Base-by-base conservation (phyloP, 2,888 invertebrate species). In the Agrochola lota region DNA sequence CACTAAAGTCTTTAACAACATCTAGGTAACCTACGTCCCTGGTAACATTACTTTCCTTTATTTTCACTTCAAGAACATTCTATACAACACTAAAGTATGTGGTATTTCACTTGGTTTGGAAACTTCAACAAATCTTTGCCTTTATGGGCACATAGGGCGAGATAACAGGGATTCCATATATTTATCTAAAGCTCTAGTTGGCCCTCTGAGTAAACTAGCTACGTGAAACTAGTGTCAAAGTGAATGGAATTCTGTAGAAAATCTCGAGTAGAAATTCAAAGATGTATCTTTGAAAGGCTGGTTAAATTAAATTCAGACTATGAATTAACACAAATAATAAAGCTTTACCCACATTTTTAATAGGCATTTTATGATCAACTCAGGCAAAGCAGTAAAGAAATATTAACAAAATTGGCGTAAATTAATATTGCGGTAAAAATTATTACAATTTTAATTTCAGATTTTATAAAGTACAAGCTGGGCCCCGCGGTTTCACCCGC, bases 91-190 rank as follows among this genome's bases (percentile, higher is more conserved):
- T 52, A 40, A 75, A 74, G 26, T 71, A 72, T 60, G 64, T 52
- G 60, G 71, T 46, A 69, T 77, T 76, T 79, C 52, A 43, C 69
- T 64, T 57, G 62, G 62, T 73, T 74, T 66, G 67, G 40, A 30
- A 77, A 81, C 71, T 72, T 71, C 77, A 78, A 79, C 78, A 78
- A 80, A 81, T 85, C 87, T 78, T 73, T 72, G 77, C 70, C 73
- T 80, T 85, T 81, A 82, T 80, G 85, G 57, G 67, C 75, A 78
- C 80, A 74, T 63, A 63, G 73, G 71, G 83, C 12, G 43, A 77
- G 55, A 81, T 88, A 70, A 74, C 77, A 77, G 68, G 62, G 66
- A 85, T 88, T 81, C 81, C 82, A 77, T 79, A 79, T 83, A 85
- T 83, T 81, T 86, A 82, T 82, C 57, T 74, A 67, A 67, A 66